Evolutionary conservation across 2,113 vertebrate species (phyloP).

Genomic region (Erythrolamprus reginae): DNA sequence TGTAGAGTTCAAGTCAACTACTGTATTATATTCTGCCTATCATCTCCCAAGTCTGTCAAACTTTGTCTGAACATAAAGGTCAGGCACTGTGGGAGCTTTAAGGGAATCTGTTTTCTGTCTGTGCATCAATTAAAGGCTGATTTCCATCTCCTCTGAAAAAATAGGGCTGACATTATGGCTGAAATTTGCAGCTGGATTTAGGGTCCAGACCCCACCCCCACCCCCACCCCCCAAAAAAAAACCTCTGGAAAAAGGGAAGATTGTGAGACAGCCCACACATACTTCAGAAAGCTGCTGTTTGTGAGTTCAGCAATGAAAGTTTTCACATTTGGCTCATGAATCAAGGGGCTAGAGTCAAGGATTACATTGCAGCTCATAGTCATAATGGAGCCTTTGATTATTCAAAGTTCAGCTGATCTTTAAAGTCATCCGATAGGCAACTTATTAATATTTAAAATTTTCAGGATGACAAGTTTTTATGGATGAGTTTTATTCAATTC

Average conservation of each 20-base stretch:
- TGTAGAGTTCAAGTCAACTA: background rate
- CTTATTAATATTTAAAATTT: background rate
- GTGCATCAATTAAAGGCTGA: background rate
- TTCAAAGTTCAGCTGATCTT: too few species aligned
- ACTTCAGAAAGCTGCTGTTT: background rate
- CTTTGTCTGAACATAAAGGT: background rate
- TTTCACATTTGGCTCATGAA: too few species aligned
- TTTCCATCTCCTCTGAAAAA: background rate
- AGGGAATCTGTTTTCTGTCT: background rate
- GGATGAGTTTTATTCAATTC: background rate
- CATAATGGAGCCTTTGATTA: too few species aligned
- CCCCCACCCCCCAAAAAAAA: too few species aligned
- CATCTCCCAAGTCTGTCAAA: background rate
- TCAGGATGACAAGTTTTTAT: background rate
- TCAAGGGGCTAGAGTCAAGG: too few species aligned
- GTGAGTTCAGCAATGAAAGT: background rate
- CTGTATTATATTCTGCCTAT: background rate
- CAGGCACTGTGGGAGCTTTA: background rate
- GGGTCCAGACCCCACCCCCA: background rate
- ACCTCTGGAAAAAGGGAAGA: background rate
- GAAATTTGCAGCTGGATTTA: background rate
- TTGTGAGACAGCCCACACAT: background rate
- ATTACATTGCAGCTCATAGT: too few species aligned
- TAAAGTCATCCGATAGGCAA: too few species aligned
- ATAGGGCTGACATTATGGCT: background rate